These are phyloP conservation scores for Himalopsyche kuldschensis DNA, from an alignment of 2,888 invertebrate genomes.

Conservation along the genomic window DNA sequence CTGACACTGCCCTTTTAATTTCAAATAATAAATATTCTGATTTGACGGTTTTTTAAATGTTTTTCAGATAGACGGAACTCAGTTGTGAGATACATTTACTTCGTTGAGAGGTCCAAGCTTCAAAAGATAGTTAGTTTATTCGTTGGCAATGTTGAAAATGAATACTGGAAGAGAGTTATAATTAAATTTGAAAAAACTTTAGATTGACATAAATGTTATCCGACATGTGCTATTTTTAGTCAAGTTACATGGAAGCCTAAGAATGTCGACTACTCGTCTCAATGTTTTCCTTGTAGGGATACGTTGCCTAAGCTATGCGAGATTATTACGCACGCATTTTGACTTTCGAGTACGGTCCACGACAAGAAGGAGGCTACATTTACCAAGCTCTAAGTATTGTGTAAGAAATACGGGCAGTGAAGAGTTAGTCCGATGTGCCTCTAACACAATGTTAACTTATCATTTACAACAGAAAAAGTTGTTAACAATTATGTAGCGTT, in stretches of 20 bases:
- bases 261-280: background rate
- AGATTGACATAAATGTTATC: background rate
- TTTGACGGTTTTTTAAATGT: too few relatives aligned
- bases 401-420: background rate
- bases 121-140: too few relatives aligned
- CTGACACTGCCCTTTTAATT: too few relatives aligned
- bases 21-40: too few relatives aligned
- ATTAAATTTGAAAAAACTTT: background rate
- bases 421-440: background rate
- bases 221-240: background rate
- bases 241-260: background rate
- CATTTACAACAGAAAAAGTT: too few relatives aligned
- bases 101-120: too few relatives aligned
- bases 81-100: too few relatives aligned
- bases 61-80: too few relatives aligned
- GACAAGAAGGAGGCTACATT: background rate
- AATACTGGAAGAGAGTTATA: background rate
- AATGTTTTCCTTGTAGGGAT: background rate
- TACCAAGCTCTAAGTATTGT: background rate
- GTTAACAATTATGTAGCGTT: too few relatives aligned
- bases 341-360: background rate
- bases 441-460: background rate
- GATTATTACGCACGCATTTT: background rate
- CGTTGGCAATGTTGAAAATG: too few relatives aligned
- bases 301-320: background rate